Evolutionary conservation across 2,113 vertebrate genomes (phyloP), one percentile per base, ranked within the genome.

Genomic region (Semicossyphus pulcher): DNA sequence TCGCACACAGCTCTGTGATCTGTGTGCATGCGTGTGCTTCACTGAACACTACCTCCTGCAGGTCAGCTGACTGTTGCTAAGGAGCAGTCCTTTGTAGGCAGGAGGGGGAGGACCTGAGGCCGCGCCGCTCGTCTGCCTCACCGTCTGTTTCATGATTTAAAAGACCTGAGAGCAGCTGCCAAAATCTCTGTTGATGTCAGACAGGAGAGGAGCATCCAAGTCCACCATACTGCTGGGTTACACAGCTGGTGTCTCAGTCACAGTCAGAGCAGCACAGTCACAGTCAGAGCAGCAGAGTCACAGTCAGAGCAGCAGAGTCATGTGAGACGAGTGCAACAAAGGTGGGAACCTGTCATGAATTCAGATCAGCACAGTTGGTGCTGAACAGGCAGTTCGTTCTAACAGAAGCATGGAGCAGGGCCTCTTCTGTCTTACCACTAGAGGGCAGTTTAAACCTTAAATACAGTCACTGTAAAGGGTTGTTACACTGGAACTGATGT

Each of bases 61-160:
- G 72, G 86, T 93, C 91, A 93, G 88, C 76, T 93, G 91, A 91
- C 86, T 54, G 84, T 83, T 85, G 60, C 87, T 70, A 78, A 81
- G 81, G 84, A 89, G 62, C 78, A 52, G 45, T 6, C 83, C 65
- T 81, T 73, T 54, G 73, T 64, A 49, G 62, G 51, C 64, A 71
- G 60, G 64, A 75, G 76, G 69, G 60, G 39, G 76, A 49, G 71
- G 69, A 44, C 18, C 45, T 59, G 62, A 71, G 51, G 31, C 51
- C 75, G 51, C 1, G 42, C 37, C 51, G 56, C 60, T 42, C 4
- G 31, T 58, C 66, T 54, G 66, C 36, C 41, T 53, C 32, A 63
- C 64, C 14, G 10, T 83, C 73, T 88, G 73, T 67, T 78, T 84
- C 32, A 20, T 18, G 45, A 47, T 58, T 76, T 29, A 37, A 67